These are phyloP conservation scores for Drosophila tsacasi DNA, from an alignment of 1,140 invertebrate species.

Conservation along the genomic window DNA sequence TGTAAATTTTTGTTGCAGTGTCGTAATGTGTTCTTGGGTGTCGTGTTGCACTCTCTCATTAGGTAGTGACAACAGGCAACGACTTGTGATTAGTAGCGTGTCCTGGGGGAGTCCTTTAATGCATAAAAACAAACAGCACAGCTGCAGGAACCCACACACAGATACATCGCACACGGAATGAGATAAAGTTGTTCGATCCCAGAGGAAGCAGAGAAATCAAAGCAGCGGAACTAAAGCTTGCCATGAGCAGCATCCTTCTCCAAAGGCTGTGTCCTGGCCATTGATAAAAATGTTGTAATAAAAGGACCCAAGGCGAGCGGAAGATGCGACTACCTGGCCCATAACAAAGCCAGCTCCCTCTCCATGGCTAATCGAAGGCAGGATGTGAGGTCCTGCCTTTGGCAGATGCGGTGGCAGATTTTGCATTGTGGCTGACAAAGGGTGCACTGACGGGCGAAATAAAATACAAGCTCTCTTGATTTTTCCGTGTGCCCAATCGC, in stretches of 20 bases:
- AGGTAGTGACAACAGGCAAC: conserved; percentile 77
- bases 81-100: conserved; percentile 72
- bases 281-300: conserved; percentile 65
- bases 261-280: conserved; percentile 52
- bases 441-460: not conserved
- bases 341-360: conserved; percentile 58
- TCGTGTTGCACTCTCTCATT: conserved; percentile 73
- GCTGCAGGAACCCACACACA: conserved; percentile 50
- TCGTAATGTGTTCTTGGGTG: conserved; percentile 52
- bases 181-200: conserved; percentile 62
- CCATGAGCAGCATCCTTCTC: conserved; percentile 36
- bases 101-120: conserved; percentile 68
- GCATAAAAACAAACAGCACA: conserved; percentile 56
- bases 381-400: conserved; percentile 54
- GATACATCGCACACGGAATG: conserved; percentile 17
- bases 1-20: not conserved
- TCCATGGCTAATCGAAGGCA: conserved; percentile 57
- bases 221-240: conserved; percentile 79
- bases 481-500: conserved; percentile 25
- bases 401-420: conserved; percentile 47
- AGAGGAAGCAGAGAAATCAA: conserved; percentile 55
- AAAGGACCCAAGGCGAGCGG: conserved; percentile 34
- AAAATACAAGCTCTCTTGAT: conserved; percentile 24
- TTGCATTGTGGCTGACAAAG: conserved; percentile 44
- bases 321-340: conserved; percentile 56